Base-by-base conservation (phyloP, 1,140 invertebrate species). In the Papilio helenus region DNA sequence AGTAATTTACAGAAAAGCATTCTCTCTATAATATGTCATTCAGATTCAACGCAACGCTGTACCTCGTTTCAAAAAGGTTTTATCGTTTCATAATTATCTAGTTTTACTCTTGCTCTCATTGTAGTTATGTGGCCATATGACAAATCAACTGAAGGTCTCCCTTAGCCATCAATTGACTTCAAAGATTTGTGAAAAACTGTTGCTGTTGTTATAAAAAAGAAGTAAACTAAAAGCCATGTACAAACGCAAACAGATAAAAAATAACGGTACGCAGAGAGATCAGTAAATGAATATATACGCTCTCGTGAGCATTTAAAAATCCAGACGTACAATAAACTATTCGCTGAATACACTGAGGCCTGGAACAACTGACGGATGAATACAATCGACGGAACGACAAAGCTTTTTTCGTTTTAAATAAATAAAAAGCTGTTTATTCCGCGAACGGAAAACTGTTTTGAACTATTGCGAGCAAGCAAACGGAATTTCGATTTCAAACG, bases 401-500 rank as follows among this genome's bases (percentile, higher is more conserved):
- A 82, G 78, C 58, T 84, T 86, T 85, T 84, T 82, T 82, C 80
- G 78, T 84, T 87, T 89, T 83, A 86, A 87, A 86, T 86, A 89
- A 87, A 88, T 85, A 87, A 84, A 68, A 88, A 87, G 71, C 77
- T 84, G 81, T 87, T 85, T 85, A 86, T 86, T 86, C 81, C 81
- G 76, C 78, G 72, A 84, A 78, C 81, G 80, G 79, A 90, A 89
- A 89, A 81, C 80, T 34, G 82, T 87, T 88, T 49, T 81, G 76
- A 85, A 80, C 79, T 72, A 83, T 82, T 84, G 72, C 81, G 81
- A 87, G 86, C 83, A 87, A 90, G 84, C 84, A 89, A 88, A 85
- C 78, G 85, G 86, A 89, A 90, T 90, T 91, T 89, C 85, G 87
- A 87, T 91, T 85, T 79, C 85, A 86, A 86, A 85, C 82, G 83